Evolutionary conservation across 2,888 invertebrate genomes (phyloP), one percentile per base, ranked within the genome.

Genomic region (Pimpla rufipes): DNA sequence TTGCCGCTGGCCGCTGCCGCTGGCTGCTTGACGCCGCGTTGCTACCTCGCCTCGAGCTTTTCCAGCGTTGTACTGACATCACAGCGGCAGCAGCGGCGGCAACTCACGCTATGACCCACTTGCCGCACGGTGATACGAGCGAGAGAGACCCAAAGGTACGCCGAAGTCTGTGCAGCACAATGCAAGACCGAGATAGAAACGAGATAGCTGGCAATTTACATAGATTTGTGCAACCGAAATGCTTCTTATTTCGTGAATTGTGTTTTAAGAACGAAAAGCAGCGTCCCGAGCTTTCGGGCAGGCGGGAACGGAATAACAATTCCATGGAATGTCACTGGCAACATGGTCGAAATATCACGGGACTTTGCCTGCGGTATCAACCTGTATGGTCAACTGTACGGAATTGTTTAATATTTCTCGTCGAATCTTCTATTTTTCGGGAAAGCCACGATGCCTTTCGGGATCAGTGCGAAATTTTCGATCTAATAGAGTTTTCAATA

Each of bases 11-110:
- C 45, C 16, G 71, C 52, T 55, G 21, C 23, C n/a, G 59, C 64
- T 10, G 40, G 37, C 21, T 62, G 73, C 47, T 62, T 18, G 62
- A 47, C 37, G 74, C 74, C 62, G 74, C 18, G 62, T 73, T 73
- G 71, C 74, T 74, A 74, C 74, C 74, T 59, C 59, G 62, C 74
- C 62, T 74, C 47, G 47, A 62, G 74, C 62, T 74, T 74, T 74
- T 74, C 74, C 74, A 74, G 62, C 74, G 62, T 37, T 35, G 62
- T 37, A 35, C 50, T 47, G 62, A 37, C 59, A 50, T 71, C 42
- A 8, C 47, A 45, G 57, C 42, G 13, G 42, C 57, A 62, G 37
- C 59, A 35, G 37, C 59, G 29, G 23, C n/a, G 29, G n/a, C 35
- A 10, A 40, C 62, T 62, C 62, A 62, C 62, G 62, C 62, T 62